Percentiles rank a stretch among this genome's conserved stretches.
phyloP scores from a whole-genome alignment of 2,113 vertebrate species.

The Capreolus pygargus region DNA sequence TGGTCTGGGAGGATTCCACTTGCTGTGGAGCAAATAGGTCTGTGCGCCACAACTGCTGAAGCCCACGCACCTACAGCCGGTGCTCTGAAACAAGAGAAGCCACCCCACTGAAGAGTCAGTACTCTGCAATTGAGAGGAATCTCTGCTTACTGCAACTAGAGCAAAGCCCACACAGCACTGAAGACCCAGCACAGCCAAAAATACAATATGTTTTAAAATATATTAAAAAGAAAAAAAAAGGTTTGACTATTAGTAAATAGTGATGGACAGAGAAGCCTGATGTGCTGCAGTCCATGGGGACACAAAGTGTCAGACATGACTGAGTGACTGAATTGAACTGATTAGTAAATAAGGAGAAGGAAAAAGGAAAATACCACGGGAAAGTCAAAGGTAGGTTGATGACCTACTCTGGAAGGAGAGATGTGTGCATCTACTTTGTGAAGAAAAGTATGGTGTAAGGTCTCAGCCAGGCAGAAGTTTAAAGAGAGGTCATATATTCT shows the following conservation, averaged over 20 bases:
- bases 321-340: neutral
- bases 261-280: neutral
- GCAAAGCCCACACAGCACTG: neutral
- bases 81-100: neutral
- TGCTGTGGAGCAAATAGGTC: neutral
- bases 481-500: neutral
- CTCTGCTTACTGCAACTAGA: neutral
- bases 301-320: neutral
- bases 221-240: neutral
- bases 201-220: neutral
- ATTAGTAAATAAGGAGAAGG: neutral
- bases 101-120: accelerated
- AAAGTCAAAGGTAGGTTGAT: neutral
- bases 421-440: neutral
- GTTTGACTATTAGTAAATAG: neutral
- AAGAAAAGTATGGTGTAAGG: too few species aligned
- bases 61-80: accelerated
- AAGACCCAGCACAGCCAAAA: neutral
- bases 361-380: neutral
- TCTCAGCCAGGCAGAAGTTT: neutral
- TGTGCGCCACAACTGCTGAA: accelerated
- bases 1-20: neutral
- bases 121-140: neutral
- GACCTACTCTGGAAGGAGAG: neutral
- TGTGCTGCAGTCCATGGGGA: neutral